Base-by-base conservation (phyloP, 2,113 vertebrate species). In the Climacteris rufus region DNA sequence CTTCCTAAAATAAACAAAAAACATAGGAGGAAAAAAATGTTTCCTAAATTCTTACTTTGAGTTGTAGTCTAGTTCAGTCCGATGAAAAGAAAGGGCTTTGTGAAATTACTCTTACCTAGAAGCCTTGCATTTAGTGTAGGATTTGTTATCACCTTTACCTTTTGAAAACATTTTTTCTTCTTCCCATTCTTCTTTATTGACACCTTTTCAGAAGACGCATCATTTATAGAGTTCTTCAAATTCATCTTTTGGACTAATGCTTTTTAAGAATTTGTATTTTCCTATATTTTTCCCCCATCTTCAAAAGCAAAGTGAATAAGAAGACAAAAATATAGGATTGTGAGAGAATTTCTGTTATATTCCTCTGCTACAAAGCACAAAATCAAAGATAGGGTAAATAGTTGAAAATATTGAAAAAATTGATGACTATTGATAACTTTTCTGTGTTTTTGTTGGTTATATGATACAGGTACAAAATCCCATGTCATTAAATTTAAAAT, bases 201-300 rank as follows among this genome's bases (percentile, higher is more conserved):
- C 18, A 83, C 16, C 17, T 83, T 91, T 86, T 92, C 92, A 56
- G 90, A 95, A 87, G 75, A 44, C 15, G 31, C 2, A 25, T 96
- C 30, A 76, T 94, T 97, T 94, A 75, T 75, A 84, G 83, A 93
- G 42, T 83, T 50, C 64, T 97, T 96, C 93, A 96, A 95, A 97
- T 92, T 94, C 45, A 96, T 96, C 37, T 94, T 69, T 96, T 82
- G 95, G 79, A 85, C 70, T 89, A 96, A 80, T 90, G 83, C 44
- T 92, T 95, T 92, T 60, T 9, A 31, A 90, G 47, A 64, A 74
- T n/a, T 6, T 45, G 7, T 45, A 12, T 77, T 90, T 78, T 83
- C 15, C 44, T 24, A 61, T 60, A 56, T 74, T 65, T 93, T 94
- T 59, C 42, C 65, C 83, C 9, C 59, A 89, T 91, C 63, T 65